These are phyloP conservation scores for Apaloderma vittatum DNA, from an alignment of 2,113 vertebrate genomes.

Conservation along the genomic window DNA sequence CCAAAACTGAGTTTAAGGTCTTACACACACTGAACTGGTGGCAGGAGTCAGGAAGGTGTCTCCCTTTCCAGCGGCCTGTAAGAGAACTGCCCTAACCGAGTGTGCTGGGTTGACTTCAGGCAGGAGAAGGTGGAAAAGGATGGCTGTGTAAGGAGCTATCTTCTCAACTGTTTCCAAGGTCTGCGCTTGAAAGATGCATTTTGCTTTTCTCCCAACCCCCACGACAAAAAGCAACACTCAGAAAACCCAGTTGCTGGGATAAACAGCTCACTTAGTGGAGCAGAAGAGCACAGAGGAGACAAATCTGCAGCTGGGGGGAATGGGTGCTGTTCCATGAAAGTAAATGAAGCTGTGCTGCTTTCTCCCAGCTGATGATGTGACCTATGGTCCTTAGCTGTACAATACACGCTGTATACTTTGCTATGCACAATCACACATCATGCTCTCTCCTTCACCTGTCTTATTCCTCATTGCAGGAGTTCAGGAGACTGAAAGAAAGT, in stretches of 20 bases:
- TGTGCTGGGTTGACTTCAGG: background rate
- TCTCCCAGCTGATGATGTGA: background rate
- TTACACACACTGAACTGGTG: background rate
- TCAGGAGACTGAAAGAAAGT: background rate
- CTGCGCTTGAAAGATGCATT: fast-evolving
- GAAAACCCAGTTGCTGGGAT: background rate
- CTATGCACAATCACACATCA: background rate
- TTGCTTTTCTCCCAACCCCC: background rate
- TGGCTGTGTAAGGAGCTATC: background rate
- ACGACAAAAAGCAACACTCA: background rate
- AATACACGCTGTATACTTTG: background rate
- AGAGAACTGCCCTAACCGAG: background rate
- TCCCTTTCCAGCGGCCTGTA: background rate
- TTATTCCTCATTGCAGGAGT: background rate
- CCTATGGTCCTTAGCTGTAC: background rate
- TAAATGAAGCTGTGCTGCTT: background rate
- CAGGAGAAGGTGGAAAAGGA: background rate
- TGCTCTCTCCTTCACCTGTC: background rate
- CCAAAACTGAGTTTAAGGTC: fast-evolving
- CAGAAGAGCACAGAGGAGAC: background rate
- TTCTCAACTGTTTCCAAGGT: background rate
- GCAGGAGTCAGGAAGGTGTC: background rate
- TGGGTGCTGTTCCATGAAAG: background rate
- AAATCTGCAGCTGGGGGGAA: background rate
- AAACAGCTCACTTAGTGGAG: background rate